phyloP scores from a whole-genome alignment of 2,888 invertebrate genomes.

The Drosophila nr. medialis region DNA sequence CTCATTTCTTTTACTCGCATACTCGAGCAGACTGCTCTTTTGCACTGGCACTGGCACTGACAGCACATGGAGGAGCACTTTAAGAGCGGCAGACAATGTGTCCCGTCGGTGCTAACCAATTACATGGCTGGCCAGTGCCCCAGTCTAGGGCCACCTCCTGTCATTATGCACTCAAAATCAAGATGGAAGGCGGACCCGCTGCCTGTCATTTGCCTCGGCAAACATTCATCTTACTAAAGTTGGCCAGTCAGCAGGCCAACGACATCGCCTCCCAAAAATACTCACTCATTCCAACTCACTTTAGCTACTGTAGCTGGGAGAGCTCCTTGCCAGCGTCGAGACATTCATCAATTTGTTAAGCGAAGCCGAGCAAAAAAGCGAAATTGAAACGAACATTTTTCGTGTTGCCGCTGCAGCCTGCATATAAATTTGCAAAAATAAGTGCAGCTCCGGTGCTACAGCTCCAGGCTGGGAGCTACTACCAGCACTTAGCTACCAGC shows the following conservation, averaged over 20 bases:
- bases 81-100: slow-evolving; percentile 32
- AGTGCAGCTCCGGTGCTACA: slow-evolving; percentile 53
- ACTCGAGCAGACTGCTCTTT: slow-evolving; percentile 33
- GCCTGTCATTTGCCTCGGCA: slow-evolving; percentile 75
- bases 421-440: slow-evolving; percentile 74
- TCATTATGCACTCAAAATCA: slow-evolving; percentile 79
- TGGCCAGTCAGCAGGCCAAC: slow-evolving; percentile 46
- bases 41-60: slow-evolving; percentile 48
- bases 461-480: slow-evolving; percentile 21
- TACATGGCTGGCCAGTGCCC: slow-evolving; percentile 46
- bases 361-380: slow-evolving; percentile 50
- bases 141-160: slow-evolving; percentile 47
- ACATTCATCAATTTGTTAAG: slow-evolving; percentile 78
- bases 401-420: slow-evolving; percentile 56
- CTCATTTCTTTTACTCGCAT: slow-evolving; percentile 13
- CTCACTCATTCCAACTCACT: slow-evolving; percentile 1
- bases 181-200: slow-evolving; percentile 70
- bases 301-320: slow-evolving; percentile 8
- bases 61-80: slow-evolving; percentile 49
- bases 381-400: slow-evolving; percentile 78
- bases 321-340: slow-evolving; percentile 13
- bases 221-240: slow-evolving; percentile 78
- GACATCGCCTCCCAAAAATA: slow-evolving; percentile 15
- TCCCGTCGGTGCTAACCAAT: slow-evolving; percentile 63
- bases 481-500: slow-evolving; percentile 6